Percentiles rank a stretch among this genome's conserved stretches.
Conservation (phyloP, 2,888 invertebrate species). For the Clanis bilineata region DNA sequence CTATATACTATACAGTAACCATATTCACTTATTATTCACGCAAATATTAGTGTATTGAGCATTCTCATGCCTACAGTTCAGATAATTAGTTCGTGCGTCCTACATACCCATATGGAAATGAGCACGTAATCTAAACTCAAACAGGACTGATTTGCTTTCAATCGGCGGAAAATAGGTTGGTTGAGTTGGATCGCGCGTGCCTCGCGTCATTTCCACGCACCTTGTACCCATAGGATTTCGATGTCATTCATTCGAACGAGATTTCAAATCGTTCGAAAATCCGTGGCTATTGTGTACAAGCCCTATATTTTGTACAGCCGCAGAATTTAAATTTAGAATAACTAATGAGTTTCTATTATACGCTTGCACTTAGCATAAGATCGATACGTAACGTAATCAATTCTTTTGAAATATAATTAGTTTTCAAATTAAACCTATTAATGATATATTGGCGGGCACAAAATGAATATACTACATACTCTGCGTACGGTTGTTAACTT, state of each 20-base stretch:
- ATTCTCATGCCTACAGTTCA: constrained; percentile 23
- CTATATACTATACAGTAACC: no score
- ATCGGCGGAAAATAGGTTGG: constrained; percentile 42
- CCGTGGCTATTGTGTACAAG: background rate
- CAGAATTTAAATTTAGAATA: background rate
- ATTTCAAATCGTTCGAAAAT: constrained; percentile 23
- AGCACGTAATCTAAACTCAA: constrained; percentile 52
- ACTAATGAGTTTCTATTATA: background rate
- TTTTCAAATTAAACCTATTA: background rate
- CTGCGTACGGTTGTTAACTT: no score
- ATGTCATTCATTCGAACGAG: constrained; percentile 40
- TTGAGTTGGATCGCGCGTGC: constrained; percentile 28
- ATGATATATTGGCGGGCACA: background rate
- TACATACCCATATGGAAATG: constrained; percentile 50
- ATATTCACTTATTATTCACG: background rate
- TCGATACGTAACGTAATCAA: no score
- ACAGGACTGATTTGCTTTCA: constrained; percentile 50
- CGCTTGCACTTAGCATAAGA: no score
- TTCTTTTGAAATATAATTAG: no score
- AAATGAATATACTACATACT: no score
- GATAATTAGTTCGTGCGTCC: constrained; percentile 32
- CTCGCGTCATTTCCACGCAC: constrained; percentile 29
- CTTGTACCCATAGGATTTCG: constrained; percentile 35
- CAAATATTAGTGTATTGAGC: constrained; percentile 4
- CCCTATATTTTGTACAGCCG: constrained; percentile 1